Evolutionary conservation across 2,888 invertebrate species (phyloP).

Genomic region (Ophion ellenae): DNA sequence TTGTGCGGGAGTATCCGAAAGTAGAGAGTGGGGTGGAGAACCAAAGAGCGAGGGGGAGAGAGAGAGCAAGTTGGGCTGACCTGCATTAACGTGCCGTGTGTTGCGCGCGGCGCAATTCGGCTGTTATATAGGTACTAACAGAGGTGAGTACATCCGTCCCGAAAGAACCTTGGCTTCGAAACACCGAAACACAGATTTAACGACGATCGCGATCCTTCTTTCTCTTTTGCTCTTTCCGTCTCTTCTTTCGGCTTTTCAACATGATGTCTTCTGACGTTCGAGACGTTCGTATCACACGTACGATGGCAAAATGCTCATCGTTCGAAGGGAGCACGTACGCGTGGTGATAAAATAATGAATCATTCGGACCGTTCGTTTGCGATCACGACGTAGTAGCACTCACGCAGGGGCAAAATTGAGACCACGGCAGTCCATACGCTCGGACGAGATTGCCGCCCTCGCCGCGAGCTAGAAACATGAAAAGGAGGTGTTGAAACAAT

Average conservation of each 20-base stretch:
- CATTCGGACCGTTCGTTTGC: neutral
- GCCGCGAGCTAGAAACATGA: no score
- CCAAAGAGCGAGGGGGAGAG: conserved; percentile 18
- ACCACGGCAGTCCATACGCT: neutral
- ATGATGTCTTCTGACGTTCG: neutral
- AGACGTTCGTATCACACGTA: no score
- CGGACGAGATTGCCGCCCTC: no score
- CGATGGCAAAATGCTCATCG: no score
- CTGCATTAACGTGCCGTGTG: conserved; percentile 77
- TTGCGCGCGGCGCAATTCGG: conserved; percentile 78
- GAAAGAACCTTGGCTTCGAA: conserved; percentile 80
- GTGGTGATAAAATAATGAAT: no score
- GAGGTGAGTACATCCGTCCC: conserved; percentile 65
- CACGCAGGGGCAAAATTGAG: neutral
- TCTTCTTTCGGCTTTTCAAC: conserved; percentile 23
- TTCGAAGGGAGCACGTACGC: no score
- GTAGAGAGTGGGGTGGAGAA: conserved; percentile 39
- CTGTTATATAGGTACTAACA: conserved; percentile 58
- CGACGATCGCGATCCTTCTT: conserved; percentile 53
- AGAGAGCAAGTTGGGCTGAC: conserved; percentile 68
- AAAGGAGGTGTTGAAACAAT: neutral
- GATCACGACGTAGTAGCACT: neutral
- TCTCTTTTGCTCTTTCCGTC: conserved; percentile 54
- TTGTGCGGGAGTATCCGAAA: conserved; percentile 55
- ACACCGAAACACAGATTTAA: conserved; percentile 77